Evolutionary conservation across 2,888 invertebrate genomes (phyloP).

Genomic region (Drosophila kuntzei): DNA sequence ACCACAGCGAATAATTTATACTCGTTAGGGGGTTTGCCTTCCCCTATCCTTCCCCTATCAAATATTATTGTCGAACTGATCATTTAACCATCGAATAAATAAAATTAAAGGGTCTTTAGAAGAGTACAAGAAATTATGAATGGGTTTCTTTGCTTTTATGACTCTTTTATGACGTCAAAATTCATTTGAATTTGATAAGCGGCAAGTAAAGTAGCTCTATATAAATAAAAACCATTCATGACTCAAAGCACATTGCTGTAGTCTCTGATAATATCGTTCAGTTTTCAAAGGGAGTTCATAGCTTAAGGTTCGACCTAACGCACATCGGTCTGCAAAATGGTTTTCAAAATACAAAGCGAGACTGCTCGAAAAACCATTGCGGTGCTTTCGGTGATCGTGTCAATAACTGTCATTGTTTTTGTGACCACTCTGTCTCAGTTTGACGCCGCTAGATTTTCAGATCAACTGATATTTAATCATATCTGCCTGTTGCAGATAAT

Average conservation of each 20-base stretch:
- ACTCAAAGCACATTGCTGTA: neutral
- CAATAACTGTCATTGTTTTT: constrained; percentile 26
- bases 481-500: constrained; percentile 52
- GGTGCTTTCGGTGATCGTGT: constrained; percentile 24
- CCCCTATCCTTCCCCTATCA: no score
- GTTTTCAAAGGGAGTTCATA: constrained; percentile 18
- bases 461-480: constrained; percentile 35
- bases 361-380: constrained; percentile 40
- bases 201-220: neutral
- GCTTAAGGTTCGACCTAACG: neutral
- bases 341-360: neutral
- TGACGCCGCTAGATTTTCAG: neutral
- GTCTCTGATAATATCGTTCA: neutral
- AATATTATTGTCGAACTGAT: neutral
- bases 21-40: no score
- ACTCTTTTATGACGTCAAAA: neutral
- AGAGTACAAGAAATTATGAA: neutral
- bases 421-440: neutral
- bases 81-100: neutral
- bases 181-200: constrained; percentile 28
- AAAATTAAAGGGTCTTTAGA: neutral
- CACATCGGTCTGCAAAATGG: constrained; percentile 17
- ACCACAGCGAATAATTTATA: neutral
- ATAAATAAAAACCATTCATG: neutral
- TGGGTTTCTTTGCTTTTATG: no score